phyloP scores from a whole-genome alignment of 2,888 invertebrate genomes.

The Heliconius ethilla region DNA sequence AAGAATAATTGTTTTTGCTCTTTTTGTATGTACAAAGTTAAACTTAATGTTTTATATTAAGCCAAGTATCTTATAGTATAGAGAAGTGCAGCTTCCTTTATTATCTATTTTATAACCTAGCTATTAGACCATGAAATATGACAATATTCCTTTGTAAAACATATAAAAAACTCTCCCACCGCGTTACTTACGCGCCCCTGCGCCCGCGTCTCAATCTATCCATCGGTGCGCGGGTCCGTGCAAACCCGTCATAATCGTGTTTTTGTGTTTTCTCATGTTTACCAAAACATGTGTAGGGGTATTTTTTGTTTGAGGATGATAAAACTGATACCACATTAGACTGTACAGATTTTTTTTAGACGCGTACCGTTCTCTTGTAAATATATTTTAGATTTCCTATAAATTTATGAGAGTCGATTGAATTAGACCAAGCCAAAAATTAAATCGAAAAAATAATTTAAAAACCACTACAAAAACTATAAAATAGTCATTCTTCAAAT shows the following conservation, averaged over 20 bases:
- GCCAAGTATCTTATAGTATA: neutral
- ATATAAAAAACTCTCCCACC: conserved; percentile 27
- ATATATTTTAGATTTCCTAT: no score
- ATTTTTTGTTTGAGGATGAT: conserved; percentile 10
- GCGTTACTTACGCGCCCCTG: conserved; percentile 38
- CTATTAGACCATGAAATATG: conserved; percentile 16
- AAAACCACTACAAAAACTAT: no score
- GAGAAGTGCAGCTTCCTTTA: neutral
- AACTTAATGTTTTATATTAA: neutral
- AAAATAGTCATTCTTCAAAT: no score
- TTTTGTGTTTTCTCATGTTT: conserved; percentile 55
- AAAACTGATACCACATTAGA: conserved; percentile 1
- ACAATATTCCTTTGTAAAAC: conserved; percentile 25
- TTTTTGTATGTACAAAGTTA: neutral
- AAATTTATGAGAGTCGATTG: no score
- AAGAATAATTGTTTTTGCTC: neutral
- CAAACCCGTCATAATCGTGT: conserved; percentile 63
- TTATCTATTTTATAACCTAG: neutral
- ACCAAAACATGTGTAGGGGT: conserved; percentile 33
- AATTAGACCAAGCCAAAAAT: no score
- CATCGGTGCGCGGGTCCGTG: conserved; percentile 47
- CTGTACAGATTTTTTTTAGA: neutral
- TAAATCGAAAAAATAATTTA: no score
- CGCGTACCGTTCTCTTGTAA: neutral
- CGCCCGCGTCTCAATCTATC: conserved; percentile 34